Evolutionary conservation across 2,113 vertebrate species (phyloP).

Genomic region (Sialia sialis): DNA sequence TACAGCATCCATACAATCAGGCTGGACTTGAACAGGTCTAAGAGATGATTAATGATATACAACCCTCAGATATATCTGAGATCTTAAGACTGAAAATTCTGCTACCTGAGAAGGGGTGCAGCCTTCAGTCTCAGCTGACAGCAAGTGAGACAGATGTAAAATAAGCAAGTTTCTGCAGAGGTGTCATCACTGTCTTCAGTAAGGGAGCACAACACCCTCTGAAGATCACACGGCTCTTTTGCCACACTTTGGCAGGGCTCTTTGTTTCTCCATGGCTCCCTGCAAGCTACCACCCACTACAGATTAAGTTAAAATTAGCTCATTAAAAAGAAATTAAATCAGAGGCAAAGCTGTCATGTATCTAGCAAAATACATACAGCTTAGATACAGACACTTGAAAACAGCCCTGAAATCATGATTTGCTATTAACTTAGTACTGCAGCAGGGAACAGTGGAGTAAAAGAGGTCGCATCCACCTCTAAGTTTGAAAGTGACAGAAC

Average conservation of each 20-base stretch:
- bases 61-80: neutral
- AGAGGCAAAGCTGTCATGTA: neutral
- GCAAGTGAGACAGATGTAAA: neutral
- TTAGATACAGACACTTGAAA: neutral
- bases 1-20: neutral
- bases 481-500: neutral
- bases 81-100: neutral
- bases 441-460: neutral
- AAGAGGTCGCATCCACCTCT: neutral
- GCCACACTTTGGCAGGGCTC: neutral
- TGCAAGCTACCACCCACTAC: neutral
- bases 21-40: neutral
- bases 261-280: neutral
- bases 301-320: neutral
- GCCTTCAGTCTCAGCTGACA: neutral
- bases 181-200: neutral
- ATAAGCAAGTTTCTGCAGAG: neutral
- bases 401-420: neutral
- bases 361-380: neutral
- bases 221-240: neutral
- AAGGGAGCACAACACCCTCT: neutral
- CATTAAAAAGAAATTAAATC: neutral
- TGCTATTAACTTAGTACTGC: neutral
- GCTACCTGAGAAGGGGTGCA: neutral
- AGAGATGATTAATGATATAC: neutral